Evolutionary conservation across 2,888 invertebrate species (phyloP).

Genomic region (Drosophila nigricruria): DNA sequence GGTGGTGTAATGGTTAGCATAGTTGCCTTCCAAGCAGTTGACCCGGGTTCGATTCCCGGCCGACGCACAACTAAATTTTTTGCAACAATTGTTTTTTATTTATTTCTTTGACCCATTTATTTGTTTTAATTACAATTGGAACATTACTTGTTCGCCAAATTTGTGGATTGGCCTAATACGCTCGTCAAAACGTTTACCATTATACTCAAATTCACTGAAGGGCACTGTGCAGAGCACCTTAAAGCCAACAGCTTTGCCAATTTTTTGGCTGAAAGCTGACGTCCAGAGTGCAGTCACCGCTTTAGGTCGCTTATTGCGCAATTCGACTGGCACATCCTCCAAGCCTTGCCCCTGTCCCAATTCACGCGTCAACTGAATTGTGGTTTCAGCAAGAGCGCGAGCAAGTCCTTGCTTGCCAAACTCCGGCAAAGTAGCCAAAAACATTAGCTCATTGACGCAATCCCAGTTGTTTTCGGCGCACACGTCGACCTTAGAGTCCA

Average conservation of each 20-base stretch:
- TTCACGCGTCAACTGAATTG: constrained; percentile 86
- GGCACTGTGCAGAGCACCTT: constrained; percentile 86
- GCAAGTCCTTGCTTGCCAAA: constrained; percentile 87
- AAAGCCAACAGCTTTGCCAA: constrained; percentile 87
- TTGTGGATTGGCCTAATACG: constrained; percentile 85
- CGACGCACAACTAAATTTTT: constrained; percentile 76
- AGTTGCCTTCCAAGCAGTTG: constrained; percentile 85
- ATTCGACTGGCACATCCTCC: constrained; percentile 65
- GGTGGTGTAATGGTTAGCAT: constrained; percentile 85
- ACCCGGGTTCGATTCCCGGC: constrained; percentile 85
- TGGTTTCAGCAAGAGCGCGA: constrained; percentile 86
- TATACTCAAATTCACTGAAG: constrained; percentile 86
- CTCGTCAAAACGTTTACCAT: constrained; percentile 88
- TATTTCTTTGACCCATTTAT: neutral
- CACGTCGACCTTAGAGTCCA: constrained; percentile 88
- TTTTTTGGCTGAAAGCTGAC: constrained; percentile 87
- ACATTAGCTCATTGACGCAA: constrained; percentile 90
- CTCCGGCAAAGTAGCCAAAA: constrained; percentile 87
- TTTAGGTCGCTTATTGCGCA: constrained; percentile 72
- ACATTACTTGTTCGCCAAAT: constrained; percentile 50
- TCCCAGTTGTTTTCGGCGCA: constrained; percentile 88
- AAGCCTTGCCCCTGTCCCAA: constrained; percentile 86
- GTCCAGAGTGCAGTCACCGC: constrained; percentile 88
- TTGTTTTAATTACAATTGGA: constrained; percentile 31
- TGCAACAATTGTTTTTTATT: neutral